phyloP scores from a whole-genome alignment of 2,888 invertebrate species.

The Steinernema hermaphroditum region DNA sequence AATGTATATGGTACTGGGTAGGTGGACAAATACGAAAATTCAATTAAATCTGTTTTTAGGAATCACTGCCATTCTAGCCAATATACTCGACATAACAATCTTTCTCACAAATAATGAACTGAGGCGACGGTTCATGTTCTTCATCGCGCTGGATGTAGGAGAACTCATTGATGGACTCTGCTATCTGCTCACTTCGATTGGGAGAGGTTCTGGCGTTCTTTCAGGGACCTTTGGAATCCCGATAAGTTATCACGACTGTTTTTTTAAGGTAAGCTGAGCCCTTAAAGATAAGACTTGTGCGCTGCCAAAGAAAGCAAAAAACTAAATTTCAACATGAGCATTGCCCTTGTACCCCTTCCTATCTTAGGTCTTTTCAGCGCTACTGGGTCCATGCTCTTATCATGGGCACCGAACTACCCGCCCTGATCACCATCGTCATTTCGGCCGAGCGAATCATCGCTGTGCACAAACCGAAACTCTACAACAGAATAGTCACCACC shows the following conservation, averaged over 20 bases:
- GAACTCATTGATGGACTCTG: slow-evolving; percentile 52
- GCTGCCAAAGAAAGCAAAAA: too few relatives aligned
- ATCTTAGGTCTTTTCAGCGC: slow-evolving; percentile 45
- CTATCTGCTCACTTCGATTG: slow-evolving; percentile 37
- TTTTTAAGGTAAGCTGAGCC: slow-evolving; percentile 33
- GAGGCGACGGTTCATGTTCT: slow-evolving; percentile 46
- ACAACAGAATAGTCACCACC: slow-evolving; percentile 48
- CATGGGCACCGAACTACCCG: slow-evolving; percentile 54
- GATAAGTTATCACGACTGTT: slow-evolving; percentile 36
- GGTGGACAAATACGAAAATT: not conserved
- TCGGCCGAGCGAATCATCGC: slow-evolving; percentile 51
- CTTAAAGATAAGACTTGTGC: too few relatives aligned
- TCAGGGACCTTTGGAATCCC: slow-evolving; percentile 32
- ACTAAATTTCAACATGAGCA: too few relatives aligned
- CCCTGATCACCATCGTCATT: slow-evolving; percentile 51
- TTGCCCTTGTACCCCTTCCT: too few relatives aligned
- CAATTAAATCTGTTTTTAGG: slow-evolving; percentile 27
- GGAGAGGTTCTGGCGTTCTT: slow-evolving; percentile 35
- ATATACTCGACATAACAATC: slow-evolving; percentile 42
- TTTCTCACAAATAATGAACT: slow-evolving; percentile 43
- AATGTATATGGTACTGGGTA: not conserved
- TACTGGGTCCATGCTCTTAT: slow-evolving; percentile 54
- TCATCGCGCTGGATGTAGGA: slow-evolving; percentile 49
- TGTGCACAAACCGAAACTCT: slow-evolving; percentile 46
- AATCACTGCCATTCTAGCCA: slow-evolving; percentile 40